A percentile compares a stretch with the other conserved stretches of the same genome.
Evolutionary conservation across 2,888 invertebrate species (phyloP).

Genomic region (Eledone cirrhosa): DNA sequence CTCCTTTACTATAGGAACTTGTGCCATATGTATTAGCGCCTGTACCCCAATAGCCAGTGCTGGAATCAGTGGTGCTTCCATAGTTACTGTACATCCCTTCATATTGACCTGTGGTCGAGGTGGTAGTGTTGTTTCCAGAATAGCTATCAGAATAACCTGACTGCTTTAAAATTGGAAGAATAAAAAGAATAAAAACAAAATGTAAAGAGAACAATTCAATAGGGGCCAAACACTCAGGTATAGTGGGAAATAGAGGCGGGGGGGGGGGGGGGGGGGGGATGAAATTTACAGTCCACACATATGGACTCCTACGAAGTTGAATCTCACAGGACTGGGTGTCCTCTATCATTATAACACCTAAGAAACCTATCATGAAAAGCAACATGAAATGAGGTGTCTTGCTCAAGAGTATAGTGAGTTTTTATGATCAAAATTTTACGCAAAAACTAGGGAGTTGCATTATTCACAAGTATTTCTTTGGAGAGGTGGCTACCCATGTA

Average conservation of each 20-base stretch:
- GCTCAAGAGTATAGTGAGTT: too few species aligned
- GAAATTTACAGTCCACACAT: neutral
- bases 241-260: too few species aligned
- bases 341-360: too few species aligned
- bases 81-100: constrained; percentile 18
- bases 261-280: neutral
- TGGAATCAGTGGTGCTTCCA: constrained; percentile 34
- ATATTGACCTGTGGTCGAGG: constrained; percentile 11
- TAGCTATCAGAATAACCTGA: constrained; percentile 3
- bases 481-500: too few species aligned
- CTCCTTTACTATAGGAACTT: constrained; percentile 10
- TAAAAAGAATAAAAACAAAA: neutral
- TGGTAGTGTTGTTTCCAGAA: neutral
- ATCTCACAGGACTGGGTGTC: too few species aligned
- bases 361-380: too few species aligned
- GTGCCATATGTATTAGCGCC: neutral
- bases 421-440: too few species aligned
- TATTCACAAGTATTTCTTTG: too few species aligned
- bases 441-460: too few species aligned
- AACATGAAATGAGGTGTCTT: too few species aligned
- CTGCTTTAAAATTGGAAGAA: neutral
- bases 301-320: neutral
- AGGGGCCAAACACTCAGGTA: too few species aligned
- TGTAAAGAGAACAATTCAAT: neutral
- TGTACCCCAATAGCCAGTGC: neutral